These are phyloP conservation scores for Dromius quadrimaculatus DNA, from an alignment of 2,888 invertebrate genomes.

Conservation along the genomic window DNA sequence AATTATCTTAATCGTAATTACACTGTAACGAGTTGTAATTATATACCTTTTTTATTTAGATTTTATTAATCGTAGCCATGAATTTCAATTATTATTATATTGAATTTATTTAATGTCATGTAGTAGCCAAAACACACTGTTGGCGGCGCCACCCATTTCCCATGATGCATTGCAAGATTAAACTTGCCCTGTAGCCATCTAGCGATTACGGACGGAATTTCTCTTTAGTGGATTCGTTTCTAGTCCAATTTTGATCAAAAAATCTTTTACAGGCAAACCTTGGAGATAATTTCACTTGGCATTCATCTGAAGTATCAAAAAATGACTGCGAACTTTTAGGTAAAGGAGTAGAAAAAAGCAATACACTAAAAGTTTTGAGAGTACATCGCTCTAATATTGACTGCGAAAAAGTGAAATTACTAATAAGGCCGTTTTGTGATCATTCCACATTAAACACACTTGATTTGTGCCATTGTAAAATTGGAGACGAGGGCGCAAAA, in stretches of 20 bases:
- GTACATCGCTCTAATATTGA: slow-evolving; percentile 62
- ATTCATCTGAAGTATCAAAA: slow-evolving; percentile 58
- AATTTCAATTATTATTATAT: too few species aligned
- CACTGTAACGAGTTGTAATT: too few species aligned
- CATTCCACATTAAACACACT: slow-evolving; percentile 59
- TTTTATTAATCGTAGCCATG: too few species aligned
- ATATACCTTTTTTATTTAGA: too few species aligned
- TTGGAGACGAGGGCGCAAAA: slow-evolving; percentile 60
- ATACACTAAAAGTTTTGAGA: slow-evolving; percentile 59
- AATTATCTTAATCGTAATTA: too few species aligned
- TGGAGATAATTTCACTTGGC: slow-evolving; percentile 62
- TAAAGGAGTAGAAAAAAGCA: slow-evolving; percentile 60
- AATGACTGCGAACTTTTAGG: slow-evolving; percentile 60
- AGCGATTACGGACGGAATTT: not conserved
- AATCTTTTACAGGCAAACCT: slow-evolving; percentile 59
- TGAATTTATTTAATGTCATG: too few species aligned
- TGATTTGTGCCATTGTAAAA: slow-evolving; percentile 63
- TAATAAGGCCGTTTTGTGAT: slow-evolving; percentile 59
- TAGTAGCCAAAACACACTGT: too few species aligned
- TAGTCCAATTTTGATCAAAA: not conserved
- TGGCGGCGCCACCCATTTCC: too few species aligned
- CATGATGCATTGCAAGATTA: not conserved
- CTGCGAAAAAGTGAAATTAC: slow-evolving; percentile 59
- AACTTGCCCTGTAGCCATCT: not conserved
- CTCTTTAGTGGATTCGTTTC: not conserved